Base-by-base conservation (phyloP, 2,888 invertebrate species). In the Drosophila melanosoma region DNA sequence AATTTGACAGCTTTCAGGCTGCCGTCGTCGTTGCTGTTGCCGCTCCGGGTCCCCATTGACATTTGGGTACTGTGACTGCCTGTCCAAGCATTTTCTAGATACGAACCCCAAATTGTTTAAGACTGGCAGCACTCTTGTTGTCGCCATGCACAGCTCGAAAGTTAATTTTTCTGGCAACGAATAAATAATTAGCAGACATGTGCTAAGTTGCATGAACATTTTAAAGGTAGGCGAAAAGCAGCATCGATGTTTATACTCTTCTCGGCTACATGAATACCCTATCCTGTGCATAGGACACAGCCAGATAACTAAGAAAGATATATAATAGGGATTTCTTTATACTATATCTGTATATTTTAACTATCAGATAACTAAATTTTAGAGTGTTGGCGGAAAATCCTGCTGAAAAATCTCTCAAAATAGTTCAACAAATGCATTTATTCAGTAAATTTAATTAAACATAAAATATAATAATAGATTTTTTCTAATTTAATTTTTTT, bases 131-230 rank as follows among this genome's bases (percentile, higher is more conserved):
- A 76, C 81, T 83, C 81, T 87, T 79, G 72, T 86, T 87, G 85
- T 81, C 78, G 82, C 69, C 76, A 58, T 63, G 36, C 52, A 49
- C 66, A 74, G 69, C 74, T 64, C 76, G 74, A 82, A 76, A 90
- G 83, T 90, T 90, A 91, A 89, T 91, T 89, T 91, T 87, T 91
- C 83, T 69, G 85, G 80, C 89, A 91, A 91, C 89, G 89, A 91
- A 89, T 87, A 90, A 85, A 75, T 91, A 90, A 90, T 90, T 90
- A 90, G 85, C 89, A 66, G 67, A 67, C 76, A 75, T 68, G 79
- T 91, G 89, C 76, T 90, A 90, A 90, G 74, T 91, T 85, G 71
- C 61, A 74, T 81, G 73, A 76, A 71, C 83, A 84, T 82, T 84
- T 79, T 74, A 69, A 59, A 72, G 81, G 74, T 53, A 72, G 71